Evolutionary conservation across 2,888 invertebrate genomes (phyloP).

Genomic region (Gnatocerus cornutus): DNA sequence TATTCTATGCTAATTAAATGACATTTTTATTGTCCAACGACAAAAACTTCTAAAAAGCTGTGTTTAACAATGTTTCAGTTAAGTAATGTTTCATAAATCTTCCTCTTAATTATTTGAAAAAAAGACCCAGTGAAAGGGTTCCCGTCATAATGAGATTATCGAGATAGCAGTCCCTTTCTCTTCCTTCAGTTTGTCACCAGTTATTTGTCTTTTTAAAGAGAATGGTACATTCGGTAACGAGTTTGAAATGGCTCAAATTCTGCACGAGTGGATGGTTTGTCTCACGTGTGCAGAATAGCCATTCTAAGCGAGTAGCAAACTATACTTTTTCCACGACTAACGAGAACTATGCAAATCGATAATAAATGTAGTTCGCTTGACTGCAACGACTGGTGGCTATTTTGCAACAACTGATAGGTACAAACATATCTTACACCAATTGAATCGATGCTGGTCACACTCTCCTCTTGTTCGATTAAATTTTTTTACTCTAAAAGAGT

Average conservation of each 20-base stretch:
- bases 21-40: slow-evolving; percentile 31
- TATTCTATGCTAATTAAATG: slow-evolving; percentile 33
- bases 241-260: no score
- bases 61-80: slow-evolving; percentile 9
- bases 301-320: no score
- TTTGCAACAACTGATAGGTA: no score
- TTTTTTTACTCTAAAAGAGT: no score
- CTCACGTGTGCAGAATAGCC: no score
- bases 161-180: slow-evolving; percentile 9
- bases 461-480: no score
- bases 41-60: slow-evolving; percentile 25
- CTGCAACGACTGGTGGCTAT: no score
- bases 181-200: slow-evolving; percentile 5
- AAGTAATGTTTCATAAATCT: slow-evolving; percentile 26
- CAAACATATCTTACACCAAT: not conserved
- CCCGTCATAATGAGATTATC: slow-evolving; percentile 21
- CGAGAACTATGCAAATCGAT: no score
- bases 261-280: no score
- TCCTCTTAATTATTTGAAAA: slow-evolving; percentile 16
- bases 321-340: no score
- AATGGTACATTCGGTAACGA: no score
- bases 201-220: slow-evolving; percentile 18
- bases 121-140: slow-evolving; percentile 12
- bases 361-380: no score
- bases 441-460: not conserved